Evolutionary conservation across 2,113 vertebrate species (phyloP).

Genomic region (Apteryx mantelli): DNA sequence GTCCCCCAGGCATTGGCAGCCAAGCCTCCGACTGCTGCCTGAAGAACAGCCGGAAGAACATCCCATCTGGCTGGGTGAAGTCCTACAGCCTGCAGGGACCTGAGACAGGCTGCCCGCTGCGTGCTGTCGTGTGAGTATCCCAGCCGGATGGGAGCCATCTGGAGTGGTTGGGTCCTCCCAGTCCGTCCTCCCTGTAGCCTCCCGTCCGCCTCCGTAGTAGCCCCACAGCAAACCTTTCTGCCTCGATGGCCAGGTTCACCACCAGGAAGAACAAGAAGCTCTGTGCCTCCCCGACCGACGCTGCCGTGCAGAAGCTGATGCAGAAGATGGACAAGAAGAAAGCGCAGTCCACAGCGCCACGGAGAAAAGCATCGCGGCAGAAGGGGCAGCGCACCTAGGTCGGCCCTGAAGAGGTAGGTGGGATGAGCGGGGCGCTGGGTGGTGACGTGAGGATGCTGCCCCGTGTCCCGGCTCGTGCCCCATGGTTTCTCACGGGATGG

Average conservation of each 20-base stretch:
- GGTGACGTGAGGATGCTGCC: background rate
- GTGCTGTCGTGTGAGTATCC: slow-evolving; percentile 69
- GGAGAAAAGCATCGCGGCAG: background rate
- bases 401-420: background rate
- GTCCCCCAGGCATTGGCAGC: slow-evolving; percentile 60
- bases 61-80: background rate
- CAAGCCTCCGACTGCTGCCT: slow-evolving; percentile 72
- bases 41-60: background rate
- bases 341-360: rapidly evolving
- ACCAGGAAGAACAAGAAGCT: background rate
- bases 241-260: background rate
- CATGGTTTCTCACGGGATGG: background rate
- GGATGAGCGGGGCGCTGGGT: rapidly evolving
- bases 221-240: background rate
- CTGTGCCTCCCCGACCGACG: rapidly evolving
- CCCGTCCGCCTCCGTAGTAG: rapidly evolving
- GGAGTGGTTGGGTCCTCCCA: background rate
- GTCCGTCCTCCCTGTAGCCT: background rate
- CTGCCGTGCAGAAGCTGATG: rapidly evolving
- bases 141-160: rapidly evolving
- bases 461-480: background rate
- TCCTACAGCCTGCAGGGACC: slow-evolving; percentile 66
- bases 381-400: background rate
- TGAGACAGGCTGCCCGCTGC: slow-evolving; percentile 29
- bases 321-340: background rate